Evolutionary conservation across 2,113 vertebrate genomes (phyloP).

Genomic region (Caranx melampygus): DNA sequence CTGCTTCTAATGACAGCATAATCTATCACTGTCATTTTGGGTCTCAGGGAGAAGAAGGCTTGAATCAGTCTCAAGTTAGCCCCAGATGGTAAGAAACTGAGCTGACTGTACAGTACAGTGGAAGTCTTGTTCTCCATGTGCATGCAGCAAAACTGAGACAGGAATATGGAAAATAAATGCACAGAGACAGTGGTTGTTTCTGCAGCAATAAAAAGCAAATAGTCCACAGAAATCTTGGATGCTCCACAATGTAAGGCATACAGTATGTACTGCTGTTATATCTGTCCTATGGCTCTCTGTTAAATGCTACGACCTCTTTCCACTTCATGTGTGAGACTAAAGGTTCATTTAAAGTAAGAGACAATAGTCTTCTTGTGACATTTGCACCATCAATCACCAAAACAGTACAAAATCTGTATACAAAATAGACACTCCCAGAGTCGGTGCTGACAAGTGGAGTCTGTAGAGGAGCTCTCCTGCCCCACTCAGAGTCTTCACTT

Average conservation of each 20-base stretch:
- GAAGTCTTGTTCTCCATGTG: slow-evolving; percentile 24
- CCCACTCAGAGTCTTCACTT: slow-evolving; percentile 25
- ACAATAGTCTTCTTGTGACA: slow-evolving; percentile 11
- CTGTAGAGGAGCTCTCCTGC: slow-evolving; percentile 39
- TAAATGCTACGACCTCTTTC: background rate
- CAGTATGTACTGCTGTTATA: too few relatives aligned
- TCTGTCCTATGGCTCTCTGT: background rate
- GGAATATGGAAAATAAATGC: slow-evolving; percentile 38
- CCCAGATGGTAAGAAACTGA: slow-evolving; percentile 41
- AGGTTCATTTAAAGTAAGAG: background rate
- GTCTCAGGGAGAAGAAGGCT: slow-evolving; percentile 50
- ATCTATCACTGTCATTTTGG: slow-evolving; percentile 68
- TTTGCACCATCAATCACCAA: slow-evolving; percentile 25
- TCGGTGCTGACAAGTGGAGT: slow-evolving; percentile 32
- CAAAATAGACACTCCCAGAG: slow-evolving; percentile 38
- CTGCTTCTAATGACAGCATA: slow-evolving; percentile 65
- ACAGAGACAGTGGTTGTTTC: background rate
- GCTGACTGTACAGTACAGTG: slow-evolving; percentile 24
- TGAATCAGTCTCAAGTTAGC: slow-evolving; percentile 36
- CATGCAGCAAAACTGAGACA: slow-evolving; percentile 27
- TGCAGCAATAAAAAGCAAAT: slow-evolving; percentile 10
- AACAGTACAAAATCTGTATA: slow-evolving; percentile 29
- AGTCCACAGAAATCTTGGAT: background rate
- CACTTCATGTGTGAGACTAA: background rate
- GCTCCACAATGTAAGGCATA: background rate